These are phyloP conservation scores for Rostratula benghalensis DNA, from an alignment of 2,113 vertebrate species.

Conservation along the genomic window DNA sequence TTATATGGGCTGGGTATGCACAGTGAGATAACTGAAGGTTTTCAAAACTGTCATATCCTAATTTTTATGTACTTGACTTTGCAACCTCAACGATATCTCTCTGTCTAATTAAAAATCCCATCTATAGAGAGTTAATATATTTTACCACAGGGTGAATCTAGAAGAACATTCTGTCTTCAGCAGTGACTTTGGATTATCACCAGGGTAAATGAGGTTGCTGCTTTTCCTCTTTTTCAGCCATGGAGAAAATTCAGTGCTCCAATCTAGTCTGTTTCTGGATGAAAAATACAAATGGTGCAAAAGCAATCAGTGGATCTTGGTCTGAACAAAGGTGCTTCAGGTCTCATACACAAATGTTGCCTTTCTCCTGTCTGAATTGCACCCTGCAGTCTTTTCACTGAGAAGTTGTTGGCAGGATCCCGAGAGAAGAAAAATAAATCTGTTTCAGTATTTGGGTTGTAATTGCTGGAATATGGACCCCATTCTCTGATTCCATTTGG, in stretches of 20 bases:
- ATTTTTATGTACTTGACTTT: slow-evolving; percentile 25
- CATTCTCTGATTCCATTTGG: not conserved
- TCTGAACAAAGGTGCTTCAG: not conserved
- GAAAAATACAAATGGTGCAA: not conserved
- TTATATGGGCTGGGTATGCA: not conserved
- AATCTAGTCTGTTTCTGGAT: not conserved
- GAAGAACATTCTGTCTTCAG: not conserved
- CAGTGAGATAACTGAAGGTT: slow-evolving; percentile 22
- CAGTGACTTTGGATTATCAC: not conserved
- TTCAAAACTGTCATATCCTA: not conserved
- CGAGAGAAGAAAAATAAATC: not conserved
- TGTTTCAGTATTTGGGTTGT: not conserved
- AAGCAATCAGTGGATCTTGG: not conserved
- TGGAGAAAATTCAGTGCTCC: not conserved
- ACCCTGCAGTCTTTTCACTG: not conserved
- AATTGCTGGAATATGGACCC: not conserved
- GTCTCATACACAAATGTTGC: not conserved
- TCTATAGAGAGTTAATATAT: not conserved
- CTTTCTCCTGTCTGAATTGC: not conserved
- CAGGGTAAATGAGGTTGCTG: not conserved
- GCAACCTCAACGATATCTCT: not conserved
- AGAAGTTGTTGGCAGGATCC: not conserved
- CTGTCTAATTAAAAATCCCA: slow-evolving; percentile 11
- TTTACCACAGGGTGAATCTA: not conserved
- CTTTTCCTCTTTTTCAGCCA: not conserved